phyloP scores from a whole-genome alignment of 2,888 invertebrate species.

The Apotomis turbidana region DNA sequence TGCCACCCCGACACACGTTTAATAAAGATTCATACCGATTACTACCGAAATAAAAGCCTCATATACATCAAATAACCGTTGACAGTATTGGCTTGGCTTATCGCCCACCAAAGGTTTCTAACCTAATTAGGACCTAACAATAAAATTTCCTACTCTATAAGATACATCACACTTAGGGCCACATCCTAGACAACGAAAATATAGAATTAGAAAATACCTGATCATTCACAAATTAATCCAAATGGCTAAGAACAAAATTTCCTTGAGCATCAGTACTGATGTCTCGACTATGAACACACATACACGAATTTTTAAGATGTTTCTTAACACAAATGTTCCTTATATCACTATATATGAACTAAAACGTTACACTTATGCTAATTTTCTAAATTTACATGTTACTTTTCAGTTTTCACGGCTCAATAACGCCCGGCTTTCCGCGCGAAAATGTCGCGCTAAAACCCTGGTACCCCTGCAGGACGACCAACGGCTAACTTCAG shows the following conservation, averaged over 20 bases:
- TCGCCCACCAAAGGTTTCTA: conserved; percentile 78
- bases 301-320: conserved; percentile 52
- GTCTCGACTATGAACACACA: conserved; percentile 55
- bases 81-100: conserved; percentile 75
- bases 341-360: conserved; percentile 58
- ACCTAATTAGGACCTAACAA: conserved; percentile 71
- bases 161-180: conserved; percentile 45
- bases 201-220: conserved; percentile 68
- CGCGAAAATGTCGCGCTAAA: conserved; percentile 85
- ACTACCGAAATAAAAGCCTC: conserved; percentile 52
- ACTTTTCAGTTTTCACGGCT: conserved; percentile 81
- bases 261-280: conserved; percentile 62
- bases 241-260: conserved; percentile 69
- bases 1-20: conserved; percentile 56
- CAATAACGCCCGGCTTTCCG: conserved; percentile 84
- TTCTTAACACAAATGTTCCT: conserved; percentile 54
- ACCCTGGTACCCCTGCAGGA: conserved; percentile 66
- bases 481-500: conserved; percentile 72
- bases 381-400: conserved; percentile 60
- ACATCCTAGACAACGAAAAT: conserved; percentile 54
- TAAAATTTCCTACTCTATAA: conserved; percentile 48
- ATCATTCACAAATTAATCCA: conserved; percentile 78
- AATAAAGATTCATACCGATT: conserved; percentile 53
- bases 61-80: conserved; percentile 57
- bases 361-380: conserved; percentile 55